These are phyloP conservation scores for Tenthredo amoena DNA, from an alignment of 2,888 invertebrate genomes.

Conservation along the genomic window DNA sequence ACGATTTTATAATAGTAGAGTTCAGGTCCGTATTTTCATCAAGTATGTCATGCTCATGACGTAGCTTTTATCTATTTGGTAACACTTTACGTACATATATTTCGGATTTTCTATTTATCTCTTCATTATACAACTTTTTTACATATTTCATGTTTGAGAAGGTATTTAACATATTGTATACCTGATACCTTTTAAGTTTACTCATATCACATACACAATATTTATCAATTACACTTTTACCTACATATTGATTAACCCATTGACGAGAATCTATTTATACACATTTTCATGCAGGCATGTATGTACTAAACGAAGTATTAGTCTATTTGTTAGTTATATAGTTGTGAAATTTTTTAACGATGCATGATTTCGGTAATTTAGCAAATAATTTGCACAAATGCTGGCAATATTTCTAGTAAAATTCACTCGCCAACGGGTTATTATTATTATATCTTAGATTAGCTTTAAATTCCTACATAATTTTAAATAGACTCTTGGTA, in stretches of 20 bases:
- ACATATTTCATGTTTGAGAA: neutral
- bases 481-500: slow-evolving; percentile 22
- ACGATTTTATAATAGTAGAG: neutral
- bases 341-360: neutral
- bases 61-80: neutral
- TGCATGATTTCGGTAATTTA: slow-evolving; percentile 36
- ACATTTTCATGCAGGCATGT: neutral
- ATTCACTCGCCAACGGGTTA: slow-evolving; percentile 21
- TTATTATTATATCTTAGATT: slow-evolving; percentile 5
- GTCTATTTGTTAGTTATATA: neutral
- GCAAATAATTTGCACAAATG: neutral
- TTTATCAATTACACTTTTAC: slow-evolving; percentile 17
- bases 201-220: neutral
- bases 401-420: slow-evolving; percentile 10
- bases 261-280: neutral
- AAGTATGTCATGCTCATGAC: neutral
- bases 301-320: neutral
- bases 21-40: neutral
- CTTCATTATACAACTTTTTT: neutral
- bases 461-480: neutral
- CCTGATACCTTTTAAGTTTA: slow-evolving; percentile 9
- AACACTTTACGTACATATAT: neutral
- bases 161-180: neutral
- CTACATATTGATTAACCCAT: slow-evolving; percentile 10
- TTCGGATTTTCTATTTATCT: neutral